Evolutionary conservation across 2,113 vertebrate genomes (phyloP), one percentile per base, ranked within the genome.

Genomic region (Camelus bactrianus): DNA sequence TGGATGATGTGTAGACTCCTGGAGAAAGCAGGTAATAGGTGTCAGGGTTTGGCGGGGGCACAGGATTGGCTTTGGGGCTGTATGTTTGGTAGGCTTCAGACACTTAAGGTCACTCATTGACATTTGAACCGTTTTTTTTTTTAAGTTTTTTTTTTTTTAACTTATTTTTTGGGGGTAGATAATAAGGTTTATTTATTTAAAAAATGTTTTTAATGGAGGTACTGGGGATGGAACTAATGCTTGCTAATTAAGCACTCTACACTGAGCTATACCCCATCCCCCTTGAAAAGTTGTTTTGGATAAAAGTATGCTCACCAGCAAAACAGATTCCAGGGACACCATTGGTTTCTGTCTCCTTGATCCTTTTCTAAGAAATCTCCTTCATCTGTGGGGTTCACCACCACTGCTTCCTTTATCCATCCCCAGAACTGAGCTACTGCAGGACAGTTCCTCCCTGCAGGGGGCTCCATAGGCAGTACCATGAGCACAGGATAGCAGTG

Each of bases 1-100:
- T 99, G 99, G 99, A 99, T 99, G 99, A 98, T 99, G 99, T 99
- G 99, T 98, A 99, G 99, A 48, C 98, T 99, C 89, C 97, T 99
- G 97, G 97, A 99, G 72, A 98, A 99, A 98, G 99, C 99, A 97
- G 99, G 99, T 99, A 97, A 96, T 8, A 1, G 17, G 54, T 8
- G 54, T 5, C 46, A 48, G 62, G 56, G 11, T 38, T 8, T 52
- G 2, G 26, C 7, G 0, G 67, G 15, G 9, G 35, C 38, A 20
- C 10, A 8, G 64, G 72, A 30, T 15, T 48, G 22, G 75, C 42
- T 80, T 52, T 11, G 32, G 17, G 52, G 65, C 19, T 14, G 65
- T 11, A 20, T 6, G 65, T 35, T 83, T 3, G 17, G 60, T 85
- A 88, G 28, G 22, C 50, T 83, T 16, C 42, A 8, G 0, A 0